Evolutionary conservation across 1,140 invertebrate genomes (phyloP).

Genomic region (Papilio aristodemus): DNA sequence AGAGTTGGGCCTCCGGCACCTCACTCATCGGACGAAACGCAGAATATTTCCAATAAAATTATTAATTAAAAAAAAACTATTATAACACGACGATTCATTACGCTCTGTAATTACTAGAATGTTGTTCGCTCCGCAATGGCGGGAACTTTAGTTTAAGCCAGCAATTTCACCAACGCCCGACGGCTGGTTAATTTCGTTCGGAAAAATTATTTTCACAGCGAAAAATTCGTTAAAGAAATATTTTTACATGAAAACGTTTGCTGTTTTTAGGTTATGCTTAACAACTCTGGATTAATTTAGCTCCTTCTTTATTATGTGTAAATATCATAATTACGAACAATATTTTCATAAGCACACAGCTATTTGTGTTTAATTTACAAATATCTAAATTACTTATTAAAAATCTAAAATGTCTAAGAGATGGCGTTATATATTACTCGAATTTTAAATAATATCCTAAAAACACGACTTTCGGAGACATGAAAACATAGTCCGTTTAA

Average conservation of each 20-base stretch:
- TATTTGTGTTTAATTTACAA: no score
- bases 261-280: conserved; percentile 1
- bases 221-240: conserved; percentile 13
- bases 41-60: conserved; percentile 3
- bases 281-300: background rate
- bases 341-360: no score
- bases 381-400: no score
- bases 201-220: conserved; percentile 12
- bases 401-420: no score
- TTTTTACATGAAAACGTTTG: conserved; percentile 6
- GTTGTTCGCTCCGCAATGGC: background rate
- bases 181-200: conserved; percentile 21
- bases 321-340: background rate
- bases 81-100: background rate
- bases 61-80: conserved; percentile 16
- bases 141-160: conserved; percentile 17
- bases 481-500: no score
- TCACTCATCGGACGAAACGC: no score
- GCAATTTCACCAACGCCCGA: conserved; percentile 20
- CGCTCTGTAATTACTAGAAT: conserved; percentile 8
- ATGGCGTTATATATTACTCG: no score
- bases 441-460: no score
- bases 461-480: no score
- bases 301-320: background rate
- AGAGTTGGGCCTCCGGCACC: no score